These are phyloP conservation scores for Tapirus indicus DNA, from an alignment of 2,797 vertebrate genomes.

Conservation along the genomic window DNA sequence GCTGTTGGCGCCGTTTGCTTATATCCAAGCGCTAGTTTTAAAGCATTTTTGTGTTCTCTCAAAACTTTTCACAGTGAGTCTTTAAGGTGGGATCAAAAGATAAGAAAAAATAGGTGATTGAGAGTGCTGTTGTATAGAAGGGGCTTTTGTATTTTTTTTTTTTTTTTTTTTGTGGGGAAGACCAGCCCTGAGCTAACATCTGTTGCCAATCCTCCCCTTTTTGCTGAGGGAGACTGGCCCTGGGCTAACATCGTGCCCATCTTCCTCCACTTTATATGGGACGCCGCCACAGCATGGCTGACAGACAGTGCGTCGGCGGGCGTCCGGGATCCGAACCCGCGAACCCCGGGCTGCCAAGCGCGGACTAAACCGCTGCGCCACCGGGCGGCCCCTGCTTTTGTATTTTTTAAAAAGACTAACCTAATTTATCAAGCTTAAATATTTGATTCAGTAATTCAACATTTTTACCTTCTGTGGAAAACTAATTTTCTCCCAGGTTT, in stretches of 20 bases:
- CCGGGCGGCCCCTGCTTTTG: too few relatives aligned
- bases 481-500: background rate
- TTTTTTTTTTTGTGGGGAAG: too few relatives aligned
- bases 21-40: background rate
- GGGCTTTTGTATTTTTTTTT: background rate
- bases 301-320: too few relatives aligned
- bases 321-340: too few relatives aligned
- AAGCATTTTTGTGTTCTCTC: constrained; percentile 52
- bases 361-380: too few relatives aligned
- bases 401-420: constrained; percentile 14
- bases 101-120: constrained; percentile 6
- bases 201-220: too few relatives aligned
- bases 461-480: constrained; percentile 49
- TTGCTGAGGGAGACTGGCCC: too few relatives aligned
- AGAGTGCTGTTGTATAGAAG: background rate
- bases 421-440: constrained; percentile 46
- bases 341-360: too few relatives aligned
- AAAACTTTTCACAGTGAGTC: background rate
- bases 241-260: too few relatives aligned
- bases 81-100: constrained; percentile 46
- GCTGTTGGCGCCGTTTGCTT: background rate
- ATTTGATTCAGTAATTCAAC: background rate
- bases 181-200: too few relatives aligned
- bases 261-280: too few relatives aligned
- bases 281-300: too few relatives aligned